Conservation (phyloP, 2,888 invertebrate genomes). For the Drosophila seclusa region DNA sequence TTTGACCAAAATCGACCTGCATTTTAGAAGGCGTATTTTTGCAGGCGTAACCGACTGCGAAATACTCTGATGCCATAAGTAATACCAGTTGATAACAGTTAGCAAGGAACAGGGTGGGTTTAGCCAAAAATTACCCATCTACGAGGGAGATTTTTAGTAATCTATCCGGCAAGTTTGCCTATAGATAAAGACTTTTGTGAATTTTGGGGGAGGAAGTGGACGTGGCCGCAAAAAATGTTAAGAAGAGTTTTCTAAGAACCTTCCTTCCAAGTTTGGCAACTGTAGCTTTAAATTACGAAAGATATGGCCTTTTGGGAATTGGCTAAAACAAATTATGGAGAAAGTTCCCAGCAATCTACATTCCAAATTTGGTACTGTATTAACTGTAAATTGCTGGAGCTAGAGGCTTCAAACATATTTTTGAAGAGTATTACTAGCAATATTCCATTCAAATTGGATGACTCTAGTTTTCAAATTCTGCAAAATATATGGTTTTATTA, state of each 20-base stretch:
- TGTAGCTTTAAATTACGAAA: too few species aligned
- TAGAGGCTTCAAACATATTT: not conserved
- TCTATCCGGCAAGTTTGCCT: not conserved
- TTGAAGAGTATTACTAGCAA: too few species aligned
- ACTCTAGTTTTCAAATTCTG: not conserved
- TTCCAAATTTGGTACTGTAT: not conserved
- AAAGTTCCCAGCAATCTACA: not conserved
- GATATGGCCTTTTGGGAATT: too few species aligned
- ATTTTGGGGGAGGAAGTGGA: too few species aligned
- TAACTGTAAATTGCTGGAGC: not conserved
- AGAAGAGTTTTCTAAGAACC: accelerated
- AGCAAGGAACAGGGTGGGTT: not conserved
- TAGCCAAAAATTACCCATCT: accelerated
- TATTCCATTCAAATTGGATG: not conserved
- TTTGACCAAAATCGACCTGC: too few species aligned
- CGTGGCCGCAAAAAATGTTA: too few species aligned
- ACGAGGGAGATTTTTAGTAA: too few species aligned
- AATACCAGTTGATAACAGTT: not conserved
- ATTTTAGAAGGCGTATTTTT: too few species aligned
- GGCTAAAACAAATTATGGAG: too few species aligned
- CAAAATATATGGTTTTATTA: not conserved
- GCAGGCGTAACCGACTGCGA: not conserved
- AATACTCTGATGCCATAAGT: not conserved
- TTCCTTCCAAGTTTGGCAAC: accelerated
- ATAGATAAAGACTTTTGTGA: accelerated